These are phyloP conservation scores for Vespertilio murinus DNA, from an alignment of 2,797 vertebrate genomes.

Conservation along the genomic window DNA sequence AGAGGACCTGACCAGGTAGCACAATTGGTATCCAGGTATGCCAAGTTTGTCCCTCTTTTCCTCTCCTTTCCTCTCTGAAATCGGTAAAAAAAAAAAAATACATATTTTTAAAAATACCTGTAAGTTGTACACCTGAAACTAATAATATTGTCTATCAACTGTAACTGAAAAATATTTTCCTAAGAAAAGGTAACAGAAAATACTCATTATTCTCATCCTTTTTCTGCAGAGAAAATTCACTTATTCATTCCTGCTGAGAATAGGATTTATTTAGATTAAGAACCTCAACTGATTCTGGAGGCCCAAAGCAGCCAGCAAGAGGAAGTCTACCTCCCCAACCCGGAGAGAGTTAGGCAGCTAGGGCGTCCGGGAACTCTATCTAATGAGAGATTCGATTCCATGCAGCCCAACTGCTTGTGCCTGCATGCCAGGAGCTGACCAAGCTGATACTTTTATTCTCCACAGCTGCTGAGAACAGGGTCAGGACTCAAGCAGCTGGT, in stretches of 20 bases:
- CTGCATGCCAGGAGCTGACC: conserved; percentile 57
- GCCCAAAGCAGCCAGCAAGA: not conserved
- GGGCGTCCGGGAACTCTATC: conserved; percentile 36
- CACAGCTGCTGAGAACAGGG: conserved; percentile 54
- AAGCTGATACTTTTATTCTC: conserved; percentile 65
- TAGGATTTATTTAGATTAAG: not conserved
- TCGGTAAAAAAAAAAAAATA: too few relatives aligned
- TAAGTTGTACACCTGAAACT: not conserved
- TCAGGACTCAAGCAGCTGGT: conserved; percentile 51
- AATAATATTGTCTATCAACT: not conserved
- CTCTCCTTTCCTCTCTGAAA: too few relatives aligned
- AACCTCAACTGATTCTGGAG: not conserved
- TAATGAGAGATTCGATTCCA: conserved; percentile 26
- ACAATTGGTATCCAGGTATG: not conserved
- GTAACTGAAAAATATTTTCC: not conserved
- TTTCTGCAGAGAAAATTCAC: conserved; percentile 11
- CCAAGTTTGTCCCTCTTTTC: not conserved
- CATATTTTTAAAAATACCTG: not conserved
- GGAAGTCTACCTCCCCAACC: not conserved
- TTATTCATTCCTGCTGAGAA: not conserved
- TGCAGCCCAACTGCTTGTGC: conserved; percentile 38
- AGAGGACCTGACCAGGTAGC: not conserved
- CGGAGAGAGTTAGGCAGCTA: not conserved
- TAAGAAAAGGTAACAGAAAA: not conserved
- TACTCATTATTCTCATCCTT: conserved; percentile 15